Percentiles rank a stretch among this genome's conserved stretches.
phyloP scores from a whole-genome alignment of 2,888 invertebrate genomes.

The Stramonita haemastoma region DNA sequence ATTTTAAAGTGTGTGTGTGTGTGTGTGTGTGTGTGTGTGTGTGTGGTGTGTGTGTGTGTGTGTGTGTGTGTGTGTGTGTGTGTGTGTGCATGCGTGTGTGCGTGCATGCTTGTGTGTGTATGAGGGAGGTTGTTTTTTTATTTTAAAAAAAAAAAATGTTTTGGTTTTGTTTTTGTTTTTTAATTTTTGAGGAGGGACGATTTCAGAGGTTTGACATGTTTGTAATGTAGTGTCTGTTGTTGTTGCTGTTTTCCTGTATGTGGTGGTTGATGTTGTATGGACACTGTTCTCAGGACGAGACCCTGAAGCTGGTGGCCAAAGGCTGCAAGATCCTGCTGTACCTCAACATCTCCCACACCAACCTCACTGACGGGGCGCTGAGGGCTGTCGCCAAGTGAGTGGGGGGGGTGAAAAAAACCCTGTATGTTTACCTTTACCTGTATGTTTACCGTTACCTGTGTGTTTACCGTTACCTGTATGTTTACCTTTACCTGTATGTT shows the following conservation, averaged over 20 bases:
- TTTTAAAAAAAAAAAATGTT: too few species aligned
- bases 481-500: too few species aligned
- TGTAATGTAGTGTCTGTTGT: too few species aligned
- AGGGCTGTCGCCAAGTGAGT: conserved; percentile 72
- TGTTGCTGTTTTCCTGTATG: neutral
- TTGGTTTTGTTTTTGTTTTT: neutral
- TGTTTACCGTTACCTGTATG: too few species aligned
- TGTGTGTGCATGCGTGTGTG: neutral
- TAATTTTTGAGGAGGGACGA: too few species aligned
- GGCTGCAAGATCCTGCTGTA: conserved; percentile 76
- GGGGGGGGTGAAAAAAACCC: too few species aligned
- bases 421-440: too few species aligned
- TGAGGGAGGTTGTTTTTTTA: neutral
- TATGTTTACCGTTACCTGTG: too few species aligned
- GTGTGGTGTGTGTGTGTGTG: neutral
- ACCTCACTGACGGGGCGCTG: conserved; percentile 74
- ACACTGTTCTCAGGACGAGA: conserved; percentile 69
- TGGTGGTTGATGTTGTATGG: neutral
- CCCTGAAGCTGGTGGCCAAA: conserved; percentile 70
- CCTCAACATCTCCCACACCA: conserved; percentile 75
- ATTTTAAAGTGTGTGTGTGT: too few species aligned
- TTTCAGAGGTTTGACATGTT: too few species aligned
- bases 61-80: neutral
- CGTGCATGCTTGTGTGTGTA: conserved; percentile 31
- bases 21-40: neutral